Conservation (phyloP, 2,113 vertebrate species). For the Chauna torquata region DNA sequence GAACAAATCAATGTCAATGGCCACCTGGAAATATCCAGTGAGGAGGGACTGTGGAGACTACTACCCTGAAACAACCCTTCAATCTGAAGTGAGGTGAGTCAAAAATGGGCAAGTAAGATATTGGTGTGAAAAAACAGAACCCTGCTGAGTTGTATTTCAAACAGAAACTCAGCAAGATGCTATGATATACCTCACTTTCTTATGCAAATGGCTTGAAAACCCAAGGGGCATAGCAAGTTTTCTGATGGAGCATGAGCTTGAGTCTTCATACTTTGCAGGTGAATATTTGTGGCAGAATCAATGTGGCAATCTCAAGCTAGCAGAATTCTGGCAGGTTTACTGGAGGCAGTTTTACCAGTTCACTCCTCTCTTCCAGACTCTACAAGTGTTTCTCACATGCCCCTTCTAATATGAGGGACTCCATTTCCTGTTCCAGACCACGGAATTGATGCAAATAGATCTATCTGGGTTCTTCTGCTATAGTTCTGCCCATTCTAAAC, state of each 20-base stretch:
- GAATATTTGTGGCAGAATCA: background rate
- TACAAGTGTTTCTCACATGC: background rate
- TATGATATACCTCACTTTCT: background rate
- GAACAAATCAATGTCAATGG: background rate
- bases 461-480: background rate
- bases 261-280: background rate
- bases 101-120: background rate
- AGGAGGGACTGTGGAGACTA: background rate
- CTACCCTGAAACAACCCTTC: background rate
- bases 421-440: background rate
- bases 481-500: background rate
- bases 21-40: background rate
- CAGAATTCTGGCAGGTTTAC: background rate
- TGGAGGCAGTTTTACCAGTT: background rate
- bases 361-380: background rate
- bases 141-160: background rate
- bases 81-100: background rate
- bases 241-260: background rate
- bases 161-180: background rate
- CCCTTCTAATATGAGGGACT: background rate
- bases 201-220: background rate
- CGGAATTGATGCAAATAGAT: background rate
- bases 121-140: background rate
- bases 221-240: background rate
- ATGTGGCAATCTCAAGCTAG: background rate